Evolutionary conservation across 2,113 vertebrate species (phyloP).

Genomic region (Furnarius figulus): DNA sequence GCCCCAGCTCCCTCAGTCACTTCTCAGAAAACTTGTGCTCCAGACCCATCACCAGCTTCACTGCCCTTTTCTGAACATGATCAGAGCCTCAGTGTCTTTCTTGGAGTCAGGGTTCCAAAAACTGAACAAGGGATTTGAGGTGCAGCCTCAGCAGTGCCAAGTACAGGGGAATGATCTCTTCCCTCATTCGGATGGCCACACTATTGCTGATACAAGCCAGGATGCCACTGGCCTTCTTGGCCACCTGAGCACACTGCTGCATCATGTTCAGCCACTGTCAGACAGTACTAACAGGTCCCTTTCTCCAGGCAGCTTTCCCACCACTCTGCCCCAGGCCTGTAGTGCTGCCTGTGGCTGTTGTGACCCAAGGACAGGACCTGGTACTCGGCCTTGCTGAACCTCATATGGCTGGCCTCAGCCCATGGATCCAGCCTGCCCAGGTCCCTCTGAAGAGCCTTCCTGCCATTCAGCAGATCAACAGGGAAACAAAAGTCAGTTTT

Average conservation of each 20-base stretch:
- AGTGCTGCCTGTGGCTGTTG: neutral
- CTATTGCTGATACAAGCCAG: neutral
- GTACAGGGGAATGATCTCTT: too few relatives aligned
- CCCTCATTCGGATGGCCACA: neutral
- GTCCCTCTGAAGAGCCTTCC: neutral
- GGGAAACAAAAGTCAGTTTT: neutral
- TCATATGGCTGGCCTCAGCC: neutral
- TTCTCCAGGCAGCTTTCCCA: neutral
- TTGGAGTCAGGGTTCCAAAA: neutral
- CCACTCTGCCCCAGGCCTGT: too few relatives aligned
- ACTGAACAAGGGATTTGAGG: neutral
- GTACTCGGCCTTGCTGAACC: neutral
- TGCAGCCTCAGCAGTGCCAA: rapidly evolving
- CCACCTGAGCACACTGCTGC: neutral
- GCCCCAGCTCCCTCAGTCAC: neutral
- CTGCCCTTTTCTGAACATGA: neutral
- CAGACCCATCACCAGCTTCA: neutral
- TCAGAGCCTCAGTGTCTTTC: neutral
- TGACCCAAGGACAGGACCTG: neutral
- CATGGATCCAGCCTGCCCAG: neutral
- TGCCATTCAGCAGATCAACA: neutral
- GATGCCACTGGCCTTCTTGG: neutral
- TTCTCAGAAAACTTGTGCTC: neutral
- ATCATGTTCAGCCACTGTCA: neutral
- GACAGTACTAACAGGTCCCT: neutral